A percentile compares a stretch with the other conserved stretches of the same genome.
phyloP scores from a whole-genome alignment of 2,113 vertebrate species.

The Pelodiscus sinensis region DNA sequence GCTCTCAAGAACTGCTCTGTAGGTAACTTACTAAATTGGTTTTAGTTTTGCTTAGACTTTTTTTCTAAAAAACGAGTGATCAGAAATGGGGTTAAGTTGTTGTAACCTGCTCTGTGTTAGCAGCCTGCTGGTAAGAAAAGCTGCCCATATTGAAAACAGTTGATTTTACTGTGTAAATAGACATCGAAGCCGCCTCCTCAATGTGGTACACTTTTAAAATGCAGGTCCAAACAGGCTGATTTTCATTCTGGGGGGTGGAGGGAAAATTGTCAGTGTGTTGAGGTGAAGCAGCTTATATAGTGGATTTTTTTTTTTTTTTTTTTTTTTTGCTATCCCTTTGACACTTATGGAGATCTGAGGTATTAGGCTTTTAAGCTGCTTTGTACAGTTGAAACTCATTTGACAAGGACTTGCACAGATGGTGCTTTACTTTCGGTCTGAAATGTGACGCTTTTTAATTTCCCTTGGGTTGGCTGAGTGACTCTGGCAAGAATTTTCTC shows the following conservation, averaged over 20 bases:
- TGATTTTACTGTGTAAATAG: neutral
- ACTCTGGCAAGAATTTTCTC: conserved; percentile 40
- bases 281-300: neutral
- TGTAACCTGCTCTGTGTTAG: neutral
- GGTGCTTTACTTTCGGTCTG: conserved; percentile 62
- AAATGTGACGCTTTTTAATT: conserved; percentile 62
- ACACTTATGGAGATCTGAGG: conserved; percentile 41
- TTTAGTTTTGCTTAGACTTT: neutral
- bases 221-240: neutral
- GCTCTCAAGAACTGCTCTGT: neutral
- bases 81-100: neutral
- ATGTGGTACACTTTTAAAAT: neutral
- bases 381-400: conserved; percentile 58
- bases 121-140: neutral
- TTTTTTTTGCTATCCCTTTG: conserved; percentile 35
- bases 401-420: conserved; percentile 61
- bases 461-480: conserved; percentile 37
- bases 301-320: too few relatives aligned
- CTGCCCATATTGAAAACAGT: neutral
- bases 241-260: neutral
- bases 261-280: neutral
- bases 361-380: conserved; percentile 68
- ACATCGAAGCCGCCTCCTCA: neutral
- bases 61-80: neutral
- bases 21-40: rapidly evolving